A percentile compares a stretch with the other conserved stretches of the same genome.
Conservation (phyloP, 2,797 vertebrate genomes). For the Tinamus major region DNA sequence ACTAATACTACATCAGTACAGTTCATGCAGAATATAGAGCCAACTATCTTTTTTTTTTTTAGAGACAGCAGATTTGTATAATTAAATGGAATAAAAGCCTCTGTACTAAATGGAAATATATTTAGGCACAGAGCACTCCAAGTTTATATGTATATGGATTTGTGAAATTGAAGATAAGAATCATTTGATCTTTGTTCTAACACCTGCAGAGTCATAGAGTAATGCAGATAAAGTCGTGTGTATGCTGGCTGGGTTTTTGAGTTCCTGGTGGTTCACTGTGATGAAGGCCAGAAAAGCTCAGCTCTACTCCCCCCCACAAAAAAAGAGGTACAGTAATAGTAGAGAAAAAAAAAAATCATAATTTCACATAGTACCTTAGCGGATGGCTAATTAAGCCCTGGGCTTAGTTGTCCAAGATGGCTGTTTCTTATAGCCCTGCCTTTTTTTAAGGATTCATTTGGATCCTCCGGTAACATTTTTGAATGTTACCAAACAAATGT, state of each 20-base stretch:
- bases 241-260: background rate
- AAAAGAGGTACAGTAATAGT: background rate
- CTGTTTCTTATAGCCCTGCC: background rate
- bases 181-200: slow-evolving; percentile 18
- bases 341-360: background rate
- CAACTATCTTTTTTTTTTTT: background rate
- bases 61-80: background rate
- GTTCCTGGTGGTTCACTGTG: background rate
- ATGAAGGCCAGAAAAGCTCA: background rate
- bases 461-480: background rate
- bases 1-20: background rate
- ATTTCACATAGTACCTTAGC: background rate
- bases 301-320: background rate
- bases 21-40: background rate
- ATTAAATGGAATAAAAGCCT: background rate
- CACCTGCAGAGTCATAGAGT: background rate
- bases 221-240: background rate
- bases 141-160: background rate
- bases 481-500: background rate
- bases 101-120: slow-evolving; percentile 1
- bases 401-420: background rate
- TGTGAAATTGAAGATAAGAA: slow-evolving; percentile 20
- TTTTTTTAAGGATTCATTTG: background rate
- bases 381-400: background rate
- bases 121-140: background rate